Evolutionary conservation across 2,797 vertebrate genomes (phyloP), one percentile per base, ranked within the genome.

Genomic region (Acipenser transmontanus): DNA sequence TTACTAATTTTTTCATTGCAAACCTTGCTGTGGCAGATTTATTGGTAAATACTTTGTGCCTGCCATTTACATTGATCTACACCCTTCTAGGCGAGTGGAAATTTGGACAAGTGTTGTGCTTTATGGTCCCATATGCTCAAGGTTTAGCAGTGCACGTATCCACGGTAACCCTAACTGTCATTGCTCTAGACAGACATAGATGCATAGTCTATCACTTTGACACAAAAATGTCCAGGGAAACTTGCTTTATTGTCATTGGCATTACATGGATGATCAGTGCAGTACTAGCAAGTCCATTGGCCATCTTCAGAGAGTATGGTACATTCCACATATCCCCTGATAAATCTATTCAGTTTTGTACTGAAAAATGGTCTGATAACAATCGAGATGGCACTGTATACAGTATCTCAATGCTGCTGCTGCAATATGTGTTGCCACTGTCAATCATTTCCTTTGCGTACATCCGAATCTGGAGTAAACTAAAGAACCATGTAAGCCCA

Each of bases 1-100:
- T 97, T 70, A 97, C 95, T 50, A 98, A 98, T 85, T 96, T 94
- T 79, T 97, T 97, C 79, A 98, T 98, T 57, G 95, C 93, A 17
- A 98, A 98, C 72, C 84, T 98, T 74, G 95, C 95, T 0, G 92
- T 98, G 20, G 93, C 96, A 0, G 96, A 97, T 76, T 84, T 98
- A 62, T 80, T 98, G 74, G 93, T 98, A 61, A 96, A 97, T 72
- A 95, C 94, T 0, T 71, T 98, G 74, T 98, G 96, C 74, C 86
- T 98, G 50, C 96, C 95, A 20, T 98, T 98, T 81, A 98, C 95
- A 1, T 84, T 98, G 64, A 90, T 93, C 78, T 97, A 97, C 72
- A 98, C 95, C 0, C 85, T 98, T 68, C 76, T 95, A 81, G 92
- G 91, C 0, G 92, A 96, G 74, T 98, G 96, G 96, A 96, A 92